Conservation (phyloP, 1,140 invertebrate species). For the Aphelenchoides avenae region DNA sequence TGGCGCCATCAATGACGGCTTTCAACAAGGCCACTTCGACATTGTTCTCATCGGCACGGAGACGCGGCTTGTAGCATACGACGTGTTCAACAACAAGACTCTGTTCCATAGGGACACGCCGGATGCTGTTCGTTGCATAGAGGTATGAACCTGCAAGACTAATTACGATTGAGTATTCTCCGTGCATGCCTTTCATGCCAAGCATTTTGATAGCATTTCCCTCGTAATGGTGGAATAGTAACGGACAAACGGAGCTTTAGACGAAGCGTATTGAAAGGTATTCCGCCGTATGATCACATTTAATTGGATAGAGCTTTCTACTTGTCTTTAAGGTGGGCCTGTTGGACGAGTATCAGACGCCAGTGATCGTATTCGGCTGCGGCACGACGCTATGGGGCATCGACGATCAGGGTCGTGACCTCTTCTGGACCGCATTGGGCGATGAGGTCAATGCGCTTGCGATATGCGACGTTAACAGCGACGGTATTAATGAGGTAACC, state of each 20-base stretch:
- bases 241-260: too few relatives aligned
- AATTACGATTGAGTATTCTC: too few relatives aligned
- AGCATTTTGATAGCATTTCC: too few relatives aligned
- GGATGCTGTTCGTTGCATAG: slow-evolving; percentile 30
- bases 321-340: slow-evolving; percentile 22
- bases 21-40: slow-evolving; percentile 5
- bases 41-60: slow-evolving; percentile 32
- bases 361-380: slow-evolving; percentile 33
- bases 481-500: slow-evolving; percentile 36
- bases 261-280: too few relatives aligned
- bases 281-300: too few relatives aligned
- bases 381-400: slow-evolving; percentile 41
- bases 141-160: slow-evolving; percentile 12
- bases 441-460: slow-evolving; percentile 32
- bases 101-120: slow-evolving; percentile 38
- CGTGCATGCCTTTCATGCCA: background rate
- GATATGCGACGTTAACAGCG: slow-evolving; percentile 41
- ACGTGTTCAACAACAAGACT: slow-evolving; percentile 41
- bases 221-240: too few relatives aligned
- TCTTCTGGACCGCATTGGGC: slow-evolving; percentile 40
- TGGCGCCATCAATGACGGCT: too few relatives aligned
- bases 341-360: slow-evolving; percentile 19
- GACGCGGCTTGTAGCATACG: slow-evolving; percentile 21
- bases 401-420: slow-evolving; percentile 22
- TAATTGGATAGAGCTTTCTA: too few relatives aligned